Conservation (phyloP, 2,113 vertebrate species). For the Turnix velox region DNA sequence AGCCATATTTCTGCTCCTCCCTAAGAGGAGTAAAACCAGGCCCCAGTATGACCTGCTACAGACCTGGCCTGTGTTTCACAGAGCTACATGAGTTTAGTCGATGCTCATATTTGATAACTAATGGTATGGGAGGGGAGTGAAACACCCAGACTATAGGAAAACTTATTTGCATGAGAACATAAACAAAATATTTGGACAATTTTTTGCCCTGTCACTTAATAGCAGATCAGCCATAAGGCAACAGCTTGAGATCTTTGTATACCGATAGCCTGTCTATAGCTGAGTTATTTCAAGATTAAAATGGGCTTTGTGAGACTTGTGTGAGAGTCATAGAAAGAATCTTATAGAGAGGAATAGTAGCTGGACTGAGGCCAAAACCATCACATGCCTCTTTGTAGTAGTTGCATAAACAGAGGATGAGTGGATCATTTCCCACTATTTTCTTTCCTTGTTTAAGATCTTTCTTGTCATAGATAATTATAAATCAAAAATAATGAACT, state of each 20-base stretch:
- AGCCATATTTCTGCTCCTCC: not conserved
- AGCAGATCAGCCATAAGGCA: not conserved
- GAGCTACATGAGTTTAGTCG: not conserved
- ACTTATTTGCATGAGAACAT: not conserved
- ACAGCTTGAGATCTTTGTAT: not conserved
- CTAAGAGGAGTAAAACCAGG: not conserved
- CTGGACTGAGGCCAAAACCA: constrained; percentile 19
- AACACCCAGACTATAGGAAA: not conserved
- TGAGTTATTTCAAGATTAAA: not conserved
- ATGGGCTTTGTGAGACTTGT: not conserved
- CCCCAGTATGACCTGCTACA: not conserved
- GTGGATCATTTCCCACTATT: constrained; percentile 15
- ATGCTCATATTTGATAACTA: not conserved
- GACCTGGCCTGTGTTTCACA: not conserved
- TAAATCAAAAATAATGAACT: constrained; percentile 45
- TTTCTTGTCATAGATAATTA: constrained; percentile 43
- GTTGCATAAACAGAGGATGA: not conserved
- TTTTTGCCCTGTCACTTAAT: not conserved
- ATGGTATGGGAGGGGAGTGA: not conserved
- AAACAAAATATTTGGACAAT: not conserved
- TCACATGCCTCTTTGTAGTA: constrained; percentile 40
- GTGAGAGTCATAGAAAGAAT: not conserved
- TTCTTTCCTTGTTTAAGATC: constrained; percentile 17
- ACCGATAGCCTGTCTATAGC: not conserved
- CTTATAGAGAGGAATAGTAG: not conserved